Evolutionary conservation across 2,888 invertebrate genomes (phyloP).

Genomic region (Lochmaea capreae): DNA sequence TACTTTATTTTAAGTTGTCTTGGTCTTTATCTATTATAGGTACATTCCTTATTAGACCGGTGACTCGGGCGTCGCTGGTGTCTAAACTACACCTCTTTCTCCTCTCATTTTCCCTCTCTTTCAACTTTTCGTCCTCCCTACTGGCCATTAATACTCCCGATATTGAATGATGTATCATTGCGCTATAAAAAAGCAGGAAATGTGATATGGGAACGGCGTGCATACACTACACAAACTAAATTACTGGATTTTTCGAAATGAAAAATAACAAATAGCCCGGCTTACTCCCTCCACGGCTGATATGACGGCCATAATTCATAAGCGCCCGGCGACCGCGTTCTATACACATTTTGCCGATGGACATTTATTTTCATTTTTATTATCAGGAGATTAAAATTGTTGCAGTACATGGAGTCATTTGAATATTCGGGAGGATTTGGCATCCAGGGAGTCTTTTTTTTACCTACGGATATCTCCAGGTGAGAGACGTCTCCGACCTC

Average conservation of each 20-base stretch:
- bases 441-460: slow-evolving; percentile 45
- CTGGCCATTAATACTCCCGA: slow-evolving; percentile 58
- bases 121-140: slow-evolving; percentile 37
- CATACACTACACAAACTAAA: slow-evolving; percentile 66
- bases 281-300: slow-evolving; percentile 64
- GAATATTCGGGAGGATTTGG: slow-evolving; percentile 62
- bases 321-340: slow-evolving; percentile 54
- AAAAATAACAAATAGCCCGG: slow-evolving; percentile 68
- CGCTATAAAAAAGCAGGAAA: slow-evolving; percentile 68
- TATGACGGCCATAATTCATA: slow-evolving; percentile 67
- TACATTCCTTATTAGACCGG: background rate
- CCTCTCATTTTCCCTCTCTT: slow-evolving; percentile 42
- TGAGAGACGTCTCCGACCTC: slow-evolving; percentile 44
- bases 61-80: slow-evolving; percentile 33
- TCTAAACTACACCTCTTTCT: slow-evolving; percentile 47
- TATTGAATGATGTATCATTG: slow-evolving; percentile 69
- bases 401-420: slow-evolving; percentile 65
- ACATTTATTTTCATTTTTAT: slow-evolving; percentile 68
- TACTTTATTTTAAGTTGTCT: no score
- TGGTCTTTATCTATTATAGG: background rate
- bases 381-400: slow-evolving; percentile 67
- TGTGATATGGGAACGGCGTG: slow-evolving; percentile 66
- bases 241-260: slow-evolving; percentile 68
- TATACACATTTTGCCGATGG: slow-evolving; percentile 62
- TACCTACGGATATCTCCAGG: slow-evolving; percentile 52